Evolutionary conservation across 2,888 invertebrate species (phyloP), one percentile per base, ranked within the genome.

Genomic region (Tromatobia lineatoria): DNA sequence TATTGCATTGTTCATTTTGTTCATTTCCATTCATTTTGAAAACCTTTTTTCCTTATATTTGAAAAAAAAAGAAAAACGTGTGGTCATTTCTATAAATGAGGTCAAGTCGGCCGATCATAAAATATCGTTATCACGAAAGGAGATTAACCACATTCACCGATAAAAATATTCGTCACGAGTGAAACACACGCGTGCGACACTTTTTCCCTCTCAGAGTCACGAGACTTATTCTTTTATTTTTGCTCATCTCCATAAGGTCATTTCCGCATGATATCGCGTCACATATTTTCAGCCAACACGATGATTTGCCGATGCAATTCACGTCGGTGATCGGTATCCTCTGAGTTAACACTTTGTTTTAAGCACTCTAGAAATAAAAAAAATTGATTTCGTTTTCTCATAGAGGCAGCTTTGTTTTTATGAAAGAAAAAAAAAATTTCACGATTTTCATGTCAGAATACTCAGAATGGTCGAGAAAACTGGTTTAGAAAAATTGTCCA

Each of bases 161-260:
- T 71, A 59, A 59, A 23, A 64, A 79, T 29, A 47, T 59, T 71
- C 18, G 76, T 79, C 83, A 80, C 66, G 78, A 79, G 79, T 75
- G 70, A 69, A 25, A 70, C 74, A 69, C 29, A 61, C 18, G 70
- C 74, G 79, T 71, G 83, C 75, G 75, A 75, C 57, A 42, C 38
- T 57, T 11, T 73, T 8, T 45, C 23, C 2, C 59, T 20, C 59
- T 34, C 18, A 7, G 13, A 8, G 15, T 83, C 70, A 79, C 70
- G 67, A 75, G 79, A 75, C 66, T 70, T 6, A 52, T 20, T 80
- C 42, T 67, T 75, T 80, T 57, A 66, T 75, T 71, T 79, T 25
- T 50, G 15, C 25, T 23, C 25, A 29, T 70, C 34, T 18, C 45
- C 67, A 23, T 54, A 15, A 20, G 71, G 18, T 47, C 50, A 47